phyloP scores from a whole-genome alignment of 2,888 invertebrate species.

The Cataglyphis albicans region DNA sequence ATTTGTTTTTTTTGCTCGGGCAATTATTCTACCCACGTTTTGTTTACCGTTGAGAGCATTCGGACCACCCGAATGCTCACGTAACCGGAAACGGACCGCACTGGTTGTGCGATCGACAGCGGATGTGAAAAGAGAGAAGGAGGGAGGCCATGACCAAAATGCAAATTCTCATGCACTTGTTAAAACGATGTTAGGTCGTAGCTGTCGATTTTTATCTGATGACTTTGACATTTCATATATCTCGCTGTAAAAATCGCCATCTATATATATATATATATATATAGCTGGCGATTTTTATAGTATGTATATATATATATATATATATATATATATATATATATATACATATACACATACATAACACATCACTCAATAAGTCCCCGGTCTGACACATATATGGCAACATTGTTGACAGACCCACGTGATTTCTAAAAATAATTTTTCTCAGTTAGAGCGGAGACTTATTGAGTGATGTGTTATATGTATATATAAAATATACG shows the following conservation, averaged over 20 bases:
- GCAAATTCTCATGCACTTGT: conserved; percentile 28
- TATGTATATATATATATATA: no score
- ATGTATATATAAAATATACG: neutral
- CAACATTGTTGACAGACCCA: no score
- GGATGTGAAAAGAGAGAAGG: conserved; percentile 58
- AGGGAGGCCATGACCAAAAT: conserved; percentile 51
- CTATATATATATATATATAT: no score
- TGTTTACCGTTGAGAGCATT: conserved; percentile 61
- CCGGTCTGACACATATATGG: no score
- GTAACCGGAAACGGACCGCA: conserved; percentile 67
- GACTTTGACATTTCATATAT: neutral
- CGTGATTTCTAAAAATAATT: no score
- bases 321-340: no score
- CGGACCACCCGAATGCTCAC: conserved; percentile 65
- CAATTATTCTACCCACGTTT: conserved; percentile 68
- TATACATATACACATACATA: no score
- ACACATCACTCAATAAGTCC: no score
- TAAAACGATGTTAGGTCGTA: neutral
- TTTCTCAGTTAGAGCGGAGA: no score
- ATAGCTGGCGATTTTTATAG: no score
- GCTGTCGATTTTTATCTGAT: conserved; percentile 8
- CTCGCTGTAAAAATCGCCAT: no score
- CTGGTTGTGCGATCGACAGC: conserved; percentile 61
- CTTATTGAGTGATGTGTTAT: no score
- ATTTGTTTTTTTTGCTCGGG: conserved; percentile 24